Evolutionary conservation across 2,113 vertebrate species (phyloP).

Genomic region (Prinia subflava): DNA sequence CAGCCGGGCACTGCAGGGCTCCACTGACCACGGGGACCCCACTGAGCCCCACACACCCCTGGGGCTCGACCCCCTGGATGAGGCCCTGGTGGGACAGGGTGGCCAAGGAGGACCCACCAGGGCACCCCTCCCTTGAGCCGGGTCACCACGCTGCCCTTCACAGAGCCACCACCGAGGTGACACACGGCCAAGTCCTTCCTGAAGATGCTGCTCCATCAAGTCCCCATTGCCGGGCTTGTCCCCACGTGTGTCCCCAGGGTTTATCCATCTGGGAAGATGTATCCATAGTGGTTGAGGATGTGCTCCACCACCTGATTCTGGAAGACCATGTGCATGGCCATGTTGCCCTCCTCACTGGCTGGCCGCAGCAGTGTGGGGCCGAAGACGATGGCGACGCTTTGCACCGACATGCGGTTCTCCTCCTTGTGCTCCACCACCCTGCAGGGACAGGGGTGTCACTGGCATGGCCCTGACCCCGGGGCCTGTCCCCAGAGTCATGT

Average conservation of each 20-base stretch:
- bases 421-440: constrained; percentile 84
- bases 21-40: background rate
- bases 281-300: constrained; percentile 83
- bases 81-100: accelerated
- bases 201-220: background rate
- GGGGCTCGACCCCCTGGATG: accelerated
- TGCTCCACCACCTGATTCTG: constrained; percentile 98
- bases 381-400: constrained; percentile 93
- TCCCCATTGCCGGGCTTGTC: background rate
- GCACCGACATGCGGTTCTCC: constrained; percentile 91
- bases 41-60: accelerated
- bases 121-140: accelerated
- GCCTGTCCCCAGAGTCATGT: background rate
- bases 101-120: accelerated
- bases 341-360: constrained; percentile 80
- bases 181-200: background rate
- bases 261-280: constrained; percentile 79
- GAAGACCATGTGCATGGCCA: constrained; percentile 92
- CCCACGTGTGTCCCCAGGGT: accelerated
- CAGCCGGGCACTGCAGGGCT: background rate
- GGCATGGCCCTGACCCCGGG: accelerated
- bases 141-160: background rate
- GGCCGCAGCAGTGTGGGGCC: constrained; percentile 92
- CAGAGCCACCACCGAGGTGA: background rate
- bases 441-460: background rate